Percentiles rank a stretch among this genome's conserved stretches.
Evolutionary conservation across 2,797 vertebrate species (phyloP).

Genomic region (Pogoniulus pusillus): DNA sequence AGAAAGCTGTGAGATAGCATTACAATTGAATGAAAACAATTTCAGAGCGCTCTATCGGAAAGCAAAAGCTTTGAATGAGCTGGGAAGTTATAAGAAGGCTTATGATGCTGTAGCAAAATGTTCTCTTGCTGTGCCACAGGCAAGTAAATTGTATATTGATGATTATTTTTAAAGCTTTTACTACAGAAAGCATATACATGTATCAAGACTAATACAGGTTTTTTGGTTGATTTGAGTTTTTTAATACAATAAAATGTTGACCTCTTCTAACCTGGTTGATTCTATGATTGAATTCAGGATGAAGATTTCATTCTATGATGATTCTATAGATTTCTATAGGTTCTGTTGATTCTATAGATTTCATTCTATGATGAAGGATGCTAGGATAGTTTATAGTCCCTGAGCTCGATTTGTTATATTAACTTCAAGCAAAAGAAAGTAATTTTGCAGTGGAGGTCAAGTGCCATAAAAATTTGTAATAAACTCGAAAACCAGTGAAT

Average conservation of each 20-base stretch:
- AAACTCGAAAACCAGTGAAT: not conserved
- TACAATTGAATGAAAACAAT: slow-evolving; percentile 88
- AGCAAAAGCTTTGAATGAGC: slow-evolving; percentile 88
- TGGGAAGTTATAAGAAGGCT: slow-evolving; percentile 89
- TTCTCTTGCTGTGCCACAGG: slow-evolving; percentile 93
- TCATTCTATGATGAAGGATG: too few species aligned
- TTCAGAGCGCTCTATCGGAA: slow-evolving; percentile 92
- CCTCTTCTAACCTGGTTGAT: too few species aligned
- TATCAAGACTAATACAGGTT: not conserved
- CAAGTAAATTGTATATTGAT: slow-evolving; percentile 49
- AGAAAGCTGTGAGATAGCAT: slow-evolving; percentile 90
- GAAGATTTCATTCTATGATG: too few species aligned
- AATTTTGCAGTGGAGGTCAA: not conserved
- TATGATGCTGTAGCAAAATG: slow-evolving; percentile 95
- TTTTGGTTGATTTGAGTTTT: not conserved
- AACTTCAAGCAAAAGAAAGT: not conserved
- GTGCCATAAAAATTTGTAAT: not conserved
- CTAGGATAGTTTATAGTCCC: not conserved
- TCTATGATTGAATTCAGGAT: too few species aligned
- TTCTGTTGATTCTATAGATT: too few species aligned
- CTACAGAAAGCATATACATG: not conserved
- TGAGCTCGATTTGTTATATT: not conserved
- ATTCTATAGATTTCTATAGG: too few species aligned
- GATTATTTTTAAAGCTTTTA: not conserved
- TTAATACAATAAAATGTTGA: not conserved